Conservation (phyloP, 2,888 invertebrate species). For the Eupithecia vulgata region DNA sequence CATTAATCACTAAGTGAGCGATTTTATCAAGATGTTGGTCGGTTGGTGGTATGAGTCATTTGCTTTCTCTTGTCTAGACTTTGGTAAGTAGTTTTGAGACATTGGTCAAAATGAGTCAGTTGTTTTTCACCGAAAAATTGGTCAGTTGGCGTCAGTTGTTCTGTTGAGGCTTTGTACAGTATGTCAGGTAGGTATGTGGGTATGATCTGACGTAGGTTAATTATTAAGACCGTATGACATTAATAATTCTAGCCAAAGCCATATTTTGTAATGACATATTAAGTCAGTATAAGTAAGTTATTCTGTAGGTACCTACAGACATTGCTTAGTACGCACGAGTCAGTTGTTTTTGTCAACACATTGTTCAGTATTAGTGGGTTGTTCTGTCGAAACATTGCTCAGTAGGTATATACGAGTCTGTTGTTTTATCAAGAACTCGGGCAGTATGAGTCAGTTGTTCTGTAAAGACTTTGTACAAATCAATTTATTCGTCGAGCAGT, state of each 20-base stretch:
- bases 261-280: too few species aligned
- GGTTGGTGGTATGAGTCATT: not conserved
- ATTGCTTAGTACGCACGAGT: not conserved
- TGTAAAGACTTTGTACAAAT: not conserved
- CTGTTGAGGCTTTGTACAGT: not conserved
- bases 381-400: not conserved
- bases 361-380: not conserved
- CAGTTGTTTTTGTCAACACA: not conserved
- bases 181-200: too few species aligned
- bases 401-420: not conserved
- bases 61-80: not conserved
- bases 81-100: not conserved
- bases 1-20: not conserved
- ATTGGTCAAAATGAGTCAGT: not conserved
- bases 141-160: constrained; percentile 7
- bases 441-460: not conserved
- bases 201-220: too few species aligned
- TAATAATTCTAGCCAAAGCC: too few species aligned
- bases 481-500: not conserved
- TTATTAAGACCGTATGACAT: too few species aligned
- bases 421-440: not conserved
- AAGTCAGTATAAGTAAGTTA: too few species aligned
- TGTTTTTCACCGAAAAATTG: constrained; percentile 14
- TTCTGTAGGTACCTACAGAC: too few species aligned
- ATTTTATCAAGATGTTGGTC: not conserved